Percentiles rank a stretch among this genome's conserved stretches.
phyloP scores from a whole-genome alignment of 2,797 vertebrate species.

The Lagocephalus sceleratus region DNA sequence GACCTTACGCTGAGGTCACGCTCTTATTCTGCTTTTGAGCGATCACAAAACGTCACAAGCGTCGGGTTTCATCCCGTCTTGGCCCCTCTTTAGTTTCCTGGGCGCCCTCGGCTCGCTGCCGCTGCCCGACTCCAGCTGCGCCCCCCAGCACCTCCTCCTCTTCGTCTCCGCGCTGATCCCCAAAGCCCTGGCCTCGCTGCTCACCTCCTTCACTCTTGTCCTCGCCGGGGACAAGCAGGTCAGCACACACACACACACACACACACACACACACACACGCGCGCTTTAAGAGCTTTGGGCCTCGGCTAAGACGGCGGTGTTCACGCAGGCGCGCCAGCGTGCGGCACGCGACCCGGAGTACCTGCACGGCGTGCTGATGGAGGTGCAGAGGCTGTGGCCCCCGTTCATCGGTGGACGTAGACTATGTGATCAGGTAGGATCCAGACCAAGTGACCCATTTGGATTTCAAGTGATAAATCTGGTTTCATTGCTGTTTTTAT shows the following conservation, averaged over 20 bases:
- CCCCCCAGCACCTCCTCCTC: conserved; percentile 68
- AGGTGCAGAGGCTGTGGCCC: conserved; percentile 70
- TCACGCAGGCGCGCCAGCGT: conserved; percentile 27
- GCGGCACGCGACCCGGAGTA: conserved; percentile 41
- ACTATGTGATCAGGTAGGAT: conserved; percentile 57
- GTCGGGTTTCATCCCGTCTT: no score
- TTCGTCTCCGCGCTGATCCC: conserved; percentile 74
- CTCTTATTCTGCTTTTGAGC: no score
- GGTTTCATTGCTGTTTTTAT: no score
- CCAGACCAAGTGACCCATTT: no score
- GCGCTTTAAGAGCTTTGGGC: no score
- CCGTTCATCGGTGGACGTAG: conserved; percentile 68
- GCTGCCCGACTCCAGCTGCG: conserved; percentile 52
- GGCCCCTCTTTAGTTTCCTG: conserved; percentile 50
- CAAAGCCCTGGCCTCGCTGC: conserved; percentile 70
- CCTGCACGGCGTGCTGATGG: conserved; percentile 56
- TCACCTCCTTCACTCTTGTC: conserved; percentile 70
- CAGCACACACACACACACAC: background rate
- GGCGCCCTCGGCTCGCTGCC: conserved; percentile 54
- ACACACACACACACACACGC: no score
- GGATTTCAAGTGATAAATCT: no score
- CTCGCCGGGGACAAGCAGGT: conserved; percentile 62
- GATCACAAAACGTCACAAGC: no score
- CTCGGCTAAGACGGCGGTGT: background rate
- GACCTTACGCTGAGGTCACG: no score